Evolutionary conservation across 2,113 vertebrate species (phyloP).

Genomic region (Perca fluviatilis): DNA sequence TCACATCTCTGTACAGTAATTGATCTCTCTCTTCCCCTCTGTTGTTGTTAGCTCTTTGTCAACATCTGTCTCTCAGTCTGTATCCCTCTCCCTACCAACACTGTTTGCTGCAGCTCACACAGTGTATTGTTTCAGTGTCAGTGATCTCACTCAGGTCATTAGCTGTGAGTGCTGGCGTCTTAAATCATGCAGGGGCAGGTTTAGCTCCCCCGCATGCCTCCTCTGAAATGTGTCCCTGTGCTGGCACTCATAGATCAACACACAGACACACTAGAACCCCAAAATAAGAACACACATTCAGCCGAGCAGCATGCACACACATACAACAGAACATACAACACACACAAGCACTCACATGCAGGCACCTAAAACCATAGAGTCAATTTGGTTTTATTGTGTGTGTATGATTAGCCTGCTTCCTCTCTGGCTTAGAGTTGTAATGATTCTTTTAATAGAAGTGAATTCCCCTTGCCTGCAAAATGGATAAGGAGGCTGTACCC

Average conservation of each 20-base stretch:
- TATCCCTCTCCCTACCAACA: not conserved
- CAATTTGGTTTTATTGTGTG: slow-evolving; percentile 16
- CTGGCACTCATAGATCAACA: slow-evolving; percentile 22
- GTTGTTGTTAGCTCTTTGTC: slow-evolving; percentile 25
- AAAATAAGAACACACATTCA: slow-evolving; percentile 9
- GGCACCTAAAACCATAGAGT: slow-evolving; percentile 3
- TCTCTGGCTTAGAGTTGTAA: slow-evolving; percentile 26
- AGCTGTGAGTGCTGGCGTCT: slow-evolving; percentile 55
- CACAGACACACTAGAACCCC: slow-evolving; percentile 19
- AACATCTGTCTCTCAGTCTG: slow-evolving; percentile 19
- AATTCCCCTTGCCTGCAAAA: slow-evolving; percentile 29
- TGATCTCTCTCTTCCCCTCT: not conserved
- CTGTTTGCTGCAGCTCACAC: slow-evolving; percentile 14
- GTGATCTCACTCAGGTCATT: slow-evolving; percentile 57
- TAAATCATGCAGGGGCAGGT: slow-evolving; percentile 59
- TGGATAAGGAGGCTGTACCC: slow-evolving; percentile 24
- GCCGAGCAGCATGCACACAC: slow-evolving; percentile 4
- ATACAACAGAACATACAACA: not conserved
- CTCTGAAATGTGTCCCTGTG: slow-evolving; percentile 32
- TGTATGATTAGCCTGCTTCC: slow-evolving; percentile 25
- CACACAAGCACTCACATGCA: not conserved
- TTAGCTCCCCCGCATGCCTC: slow-evolving; percentile 39
- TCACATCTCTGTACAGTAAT: not conserved
- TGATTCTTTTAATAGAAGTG: slow-evolving; percentile 39
- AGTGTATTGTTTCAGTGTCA: slow-evolving; percentile 37